Evolutionary conservation across 2,888 invertebrate species (phyloP), one percentile per base, ranked within the genome.

Genomic region (Serrognathus titanus): DNA sequence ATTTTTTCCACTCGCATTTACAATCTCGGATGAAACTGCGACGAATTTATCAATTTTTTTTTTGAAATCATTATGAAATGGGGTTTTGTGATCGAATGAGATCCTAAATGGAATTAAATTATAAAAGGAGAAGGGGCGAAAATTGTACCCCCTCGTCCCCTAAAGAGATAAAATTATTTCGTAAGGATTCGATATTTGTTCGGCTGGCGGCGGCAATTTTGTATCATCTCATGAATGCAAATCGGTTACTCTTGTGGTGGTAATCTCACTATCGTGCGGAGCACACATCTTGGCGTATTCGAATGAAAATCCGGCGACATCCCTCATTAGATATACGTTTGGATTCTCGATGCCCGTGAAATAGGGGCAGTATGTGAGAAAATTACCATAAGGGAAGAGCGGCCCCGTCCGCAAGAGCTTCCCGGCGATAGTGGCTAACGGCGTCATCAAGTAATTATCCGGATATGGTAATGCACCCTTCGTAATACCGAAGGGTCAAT

Each of bases 221-320:
- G 72, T 74, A 72, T 72, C 74, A 73, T 65, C 69, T 73, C 74
- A 75, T 76, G 75, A 75, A 76, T 76, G 75, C 73, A 76, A 76
- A 76, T 74, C 69, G 72, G 66, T 70, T 69, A 62, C 66, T 69
- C 65, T 49, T 37, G 38, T 55, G 62, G 67, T 72, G 62, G 67
- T 72, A 71, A 72, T 72, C 72, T 68, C 60, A 65, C 69, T 72
- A 71, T 71, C 72, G 69, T 67, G 58, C 61, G 60, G 65, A 69
- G 69, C 72, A 73, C 71, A 71, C 61, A 59, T 59, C 61, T 61
- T 61, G 55, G 50, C 57, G 48, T 51, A 57, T 61, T 59, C 51
- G 46, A 48, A 20, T 45, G 57, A 61, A 60, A 60, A 57, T 57
- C 59, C 57, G 36, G 53, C 48, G 41, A 43, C 51, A 48, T 53